Base-by-base conservation (phyloP, 2,888 invertebrate species). In the Petrophora chlorosata region DNA sequence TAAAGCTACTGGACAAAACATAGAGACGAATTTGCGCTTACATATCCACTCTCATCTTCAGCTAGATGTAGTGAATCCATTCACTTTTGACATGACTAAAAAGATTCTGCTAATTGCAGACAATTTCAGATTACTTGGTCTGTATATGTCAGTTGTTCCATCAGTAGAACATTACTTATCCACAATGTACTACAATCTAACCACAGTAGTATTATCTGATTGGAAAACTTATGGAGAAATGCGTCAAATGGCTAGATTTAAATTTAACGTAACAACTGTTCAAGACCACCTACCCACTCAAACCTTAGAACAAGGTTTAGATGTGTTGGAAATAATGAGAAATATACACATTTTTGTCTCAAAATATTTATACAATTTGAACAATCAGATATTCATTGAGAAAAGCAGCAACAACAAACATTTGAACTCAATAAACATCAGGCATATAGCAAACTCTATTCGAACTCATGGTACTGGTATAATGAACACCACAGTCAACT, bases 181-280 rank as follows among this genome's bases (percentile, higher is more conserved):
- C 68, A 94, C 94, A 59, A 98, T 96, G 76, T 99, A 99, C 85
- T 99, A 99, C 84, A 99, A 99, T 89, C 91, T 99, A 66, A 99
- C 99, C 0, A 98, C 99, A 1, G 98, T 99, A 17, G 98, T 99
- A 4, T 89, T 99, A 32, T 98, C 99, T 63, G 98, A 99, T 82
- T 99, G 99, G 98, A 96, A 95, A 80, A 98, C 98, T 0, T 99
- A 99, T 76, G 95, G 97, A 10, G 97, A 98, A 85, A 99, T 99
- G 99, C 93, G 98, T 51, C 95, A 96, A 74, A 92, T 99, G 79
- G 99, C 98, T 0, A 92, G 92, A 69, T 93, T 96, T 63, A 97
- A 98, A 76, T 94, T 97, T 66, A 92, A 93, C 50, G 84, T 99
- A 19, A 91, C 92, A 10, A 95, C 97, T 0, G 93, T 97, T n/a